Conservation (phyloP, 2,888 invertebrate genomes). For the Pteria penguin region DNA sequence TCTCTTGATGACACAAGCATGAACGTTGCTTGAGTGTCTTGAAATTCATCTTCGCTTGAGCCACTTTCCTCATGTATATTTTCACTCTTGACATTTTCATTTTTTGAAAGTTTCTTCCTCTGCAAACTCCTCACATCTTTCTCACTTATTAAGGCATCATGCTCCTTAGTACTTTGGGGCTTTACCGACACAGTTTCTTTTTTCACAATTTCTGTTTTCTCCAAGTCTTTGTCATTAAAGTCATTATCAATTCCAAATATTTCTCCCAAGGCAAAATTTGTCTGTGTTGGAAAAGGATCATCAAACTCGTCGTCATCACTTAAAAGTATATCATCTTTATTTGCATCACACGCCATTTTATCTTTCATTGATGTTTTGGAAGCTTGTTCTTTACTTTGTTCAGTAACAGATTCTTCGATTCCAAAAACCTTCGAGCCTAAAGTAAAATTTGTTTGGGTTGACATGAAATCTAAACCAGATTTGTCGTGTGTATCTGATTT, state of each 20-base stretch:
- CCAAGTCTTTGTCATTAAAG: too few relatives aligned
- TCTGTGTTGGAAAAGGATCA: not conserved
- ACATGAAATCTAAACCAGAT: not conserved
- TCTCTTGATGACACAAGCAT: not conserved
- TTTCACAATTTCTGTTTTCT: too few relatives aligned
- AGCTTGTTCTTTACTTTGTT: not conserved
- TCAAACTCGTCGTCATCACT: not conserved
- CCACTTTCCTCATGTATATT: too few relatives aligned
- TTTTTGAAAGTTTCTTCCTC: too few relatives aligned
- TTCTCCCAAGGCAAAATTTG: conserved; percentile 9
- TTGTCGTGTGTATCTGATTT: not conserved
- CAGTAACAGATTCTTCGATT: not conserved
- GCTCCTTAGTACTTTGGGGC: too few relatives aligned
- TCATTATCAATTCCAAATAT: too few relatives aligned
- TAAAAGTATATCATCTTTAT: not conserved
- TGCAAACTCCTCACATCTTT: too few relatives aligned
- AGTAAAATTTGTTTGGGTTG: not conserved
- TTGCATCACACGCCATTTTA: not conserved
- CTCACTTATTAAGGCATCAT: too few relatives aligned
- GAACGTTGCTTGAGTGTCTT: conserved; percentile 33
- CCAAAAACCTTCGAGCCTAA: not conserved
- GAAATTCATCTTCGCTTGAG: conserved; percentile 13
- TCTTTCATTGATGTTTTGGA: not conserved
- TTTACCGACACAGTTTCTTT: too few relatives aligned
- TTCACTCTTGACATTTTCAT: too few relatives aligned